Percentiles rank a stretch among this genome's conserved stretches.
These are phyloP conservation scores for Venusia cambrica DNA, from an alignment of 2,888 invertebrate species.

Conservation along the genomic window DNA sequence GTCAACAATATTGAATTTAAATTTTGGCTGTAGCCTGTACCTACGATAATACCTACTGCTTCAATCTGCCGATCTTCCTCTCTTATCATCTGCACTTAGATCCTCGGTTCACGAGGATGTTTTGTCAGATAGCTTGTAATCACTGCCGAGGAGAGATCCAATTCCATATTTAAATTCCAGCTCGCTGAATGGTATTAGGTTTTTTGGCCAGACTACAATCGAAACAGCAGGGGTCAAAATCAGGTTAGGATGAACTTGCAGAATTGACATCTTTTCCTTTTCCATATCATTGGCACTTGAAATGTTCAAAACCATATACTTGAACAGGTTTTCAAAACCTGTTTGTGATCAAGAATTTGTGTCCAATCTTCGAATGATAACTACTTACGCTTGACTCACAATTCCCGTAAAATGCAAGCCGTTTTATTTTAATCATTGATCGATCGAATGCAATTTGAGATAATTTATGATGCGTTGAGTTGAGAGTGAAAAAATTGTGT, in stretches of 20 bases:
- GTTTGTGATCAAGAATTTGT: conserved; percentile 16
- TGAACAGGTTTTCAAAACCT: conserved; percentile 18
- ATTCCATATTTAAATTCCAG: too few relatives aligned
- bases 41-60: too few relatives aligned
- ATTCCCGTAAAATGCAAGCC: conserved; percentile 39
- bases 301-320: conserved; percentile 9
- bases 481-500: conserved; percentile 14
- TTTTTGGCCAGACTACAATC: too few relatives aligned
- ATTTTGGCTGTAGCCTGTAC: too few relatives aligned
- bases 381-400: conserved; percentile 37
- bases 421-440: conserved; percentile 36
- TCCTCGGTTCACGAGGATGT: too few relatives aligned
- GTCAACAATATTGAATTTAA: too few relatives aligned
- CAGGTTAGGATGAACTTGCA: conserved; percentile 8
- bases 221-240: too few relatives aligned
- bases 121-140: too few relatives aligned
- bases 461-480: conserved; percentile 28
- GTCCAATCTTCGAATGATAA: conserved; percentile 18
- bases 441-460: conserved; percentile 37
- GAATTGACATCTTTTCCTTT: conserved; percentile 6
- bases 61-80: too few relatives aligned
- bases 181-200: too few relatives aligned
- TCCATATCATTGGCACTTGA: conserved; percentile 6
- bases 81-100: too few relatives aligned
- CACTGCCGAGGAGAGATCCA: too few relatives aligned